Percentiles rank a stretch among this genome's conserved stretches.
These are phyloP conservation scores for Molossus molossus DNA, from an alignment of 2,797 vertebrate genomes.

Conservation along the genomic window DNA sequence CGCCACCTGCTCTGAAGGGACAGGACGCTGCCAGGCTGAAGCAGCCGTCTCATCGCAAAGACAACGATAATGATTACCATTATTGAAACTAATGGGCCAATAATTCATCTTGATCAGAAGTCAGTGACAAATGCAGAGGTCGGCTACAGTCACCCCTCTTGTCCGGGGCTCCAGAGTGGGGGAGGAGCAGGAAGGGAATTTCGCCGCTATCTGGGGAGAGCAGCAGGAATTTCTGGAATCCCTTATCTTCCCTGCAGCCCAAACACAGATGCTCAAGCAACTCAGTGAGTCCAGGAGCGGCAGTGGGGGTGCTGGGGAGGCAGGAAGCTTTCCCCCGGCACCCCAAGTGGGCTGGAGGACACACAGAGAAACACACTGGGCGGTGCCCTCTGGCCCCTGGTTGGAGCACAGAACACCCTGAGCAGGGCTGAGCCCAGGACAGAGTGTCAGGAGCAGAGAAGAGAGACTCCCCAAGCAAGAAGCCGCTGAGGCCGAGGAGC, in stretches of 20 bases:
- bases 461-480: background rate
- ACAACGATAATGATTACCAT: background rate
- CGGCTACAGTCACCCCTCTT: slow-evolving; percentile 37
- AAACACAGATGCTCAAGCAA: slow-evolving; percentile 64
- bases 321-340: background rate
- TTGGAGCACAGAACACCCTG: background rate
- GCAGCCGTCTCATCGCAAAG: background rate
- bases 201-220: slow-evolving; percentile 20
- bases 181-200: background rate
- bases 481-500: background rate
- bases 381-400: background rate
- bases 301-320: background rate
- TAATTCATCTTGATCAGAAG: slow-evolving; percentile 31
- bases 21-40: background rate
- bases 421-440: background rate
- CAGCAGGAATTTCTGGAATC: slow-evolving; percentile 83
- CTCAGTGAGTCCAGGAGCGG: slow-evolving; percentile 44
- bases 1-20: background rate
- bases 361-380: background rate
- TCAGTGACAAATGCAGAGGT: slow-evolving; percentile 54
- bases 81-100: slow-evolving; percentile 57
- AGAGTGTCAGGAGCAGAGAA: background rate
- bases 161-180: background rate
- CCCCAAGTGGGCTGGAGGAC: background rate
- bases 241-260: slow-evolving; percentile 77